A percentile compares a stretch with the other conserved stretches of the same genome.
Evolutionary conservation across 2,797 vertebrate genomes (phyloP).

Genomic region (Cetoscarus ocellatus): DNA sequence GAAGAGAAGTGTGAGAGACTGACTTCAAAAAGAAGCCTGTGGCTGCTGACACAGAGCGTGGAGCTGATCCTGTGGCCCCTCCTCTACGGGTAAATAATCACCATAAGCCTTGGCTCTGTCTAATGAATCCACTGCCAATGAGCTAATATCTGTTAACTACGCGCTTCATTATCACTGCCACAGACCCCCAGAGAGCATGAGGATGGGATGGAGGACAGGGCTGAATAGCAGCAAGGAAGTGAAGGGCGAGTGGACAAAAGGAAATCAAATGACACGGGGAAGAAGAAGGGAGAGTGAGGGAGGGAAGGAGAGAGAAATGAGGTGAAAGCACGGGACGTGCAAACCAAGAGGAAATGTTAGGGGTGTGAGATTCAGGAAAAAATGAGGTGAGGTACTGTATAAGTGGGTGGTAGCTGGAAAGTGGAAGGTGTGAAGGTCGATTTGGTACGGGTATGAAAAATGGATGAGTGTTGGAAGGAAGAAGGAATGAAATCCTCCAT

Average conservation of each 20-base stretch:
- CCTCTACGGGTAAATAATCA: constrained; percentile 80
- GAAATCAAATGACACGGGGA: constrained; percentile 61
- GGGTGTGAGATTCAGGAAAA: constrained; percentile 20
- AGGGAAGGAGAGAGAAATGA: constrained; percentile 11
- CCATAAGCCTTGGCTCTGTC: constrained; percentile 75
- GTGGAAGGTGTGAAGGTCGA: constrained; percentile 63
- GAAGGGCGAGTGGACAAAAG: constrained; percentile 77
- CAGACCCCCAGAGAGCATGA: constrained; percentile 66
- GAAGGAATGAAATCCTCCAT: constrained; percentile 56
- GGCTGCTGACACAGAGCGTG: constrained; percentile 67
- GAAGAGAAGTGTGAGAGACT: constrained; percentile 52
- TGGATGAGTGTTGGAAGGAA: constrained; percentile 46
- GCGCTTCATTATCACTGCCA: constrained; percentile 78
- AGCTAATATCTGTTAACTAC: constrained; percentile 82
- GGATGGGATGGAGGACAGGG: constrained; percentile 60
- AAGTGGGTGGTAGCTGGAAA: constrained; percentile 53
- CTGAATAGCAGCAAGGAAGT: constrained; percentile 63
- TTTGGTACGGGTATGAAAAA: constrained; percentile 62
- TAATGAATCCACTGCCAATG: constrained; percentile 79
- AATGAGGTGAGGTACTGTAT: constrained; percentile 34
- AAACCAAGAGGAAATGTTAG: constrained; percentile 53
- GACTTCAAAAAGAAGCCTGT: constrained; percentile 71
- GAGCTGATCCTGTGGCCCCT: constrained; percentile 66
- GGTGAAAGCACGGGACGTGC: constrained; percentile 38
- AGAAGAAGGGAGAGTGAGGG: constrained; percentile 18